A percentile compares a stretch with the other conserved stretches of the same genome.
phyloP scores from a whole-genome alignment of 2,797 vertebrate species.

The Pseudotriccus pelzelni region DNA sequence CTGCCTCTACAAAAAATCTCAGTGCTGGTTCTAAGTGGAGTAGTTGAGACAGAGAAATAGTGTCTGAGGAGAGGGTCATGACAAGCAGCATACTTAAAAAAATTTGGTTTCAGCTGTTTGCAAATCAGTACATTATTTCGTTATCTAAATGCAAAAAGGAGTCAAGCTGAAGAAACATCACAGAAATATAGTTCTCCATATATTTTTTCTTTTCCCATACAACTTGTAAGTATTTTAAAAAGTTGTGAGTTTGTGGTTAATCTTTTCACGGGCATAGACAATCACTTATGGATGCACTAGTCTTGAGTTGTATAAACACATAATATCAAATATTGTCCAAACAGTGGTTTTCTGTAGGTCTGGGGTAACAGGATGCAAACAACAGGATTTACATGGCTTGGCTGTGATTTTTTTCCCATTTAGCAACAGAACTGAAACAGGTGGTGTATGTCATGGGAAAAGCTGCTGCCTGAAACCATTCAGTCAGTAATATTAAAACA shows the following conservation, averaged over 20 bases:
- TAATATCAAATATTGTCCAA: neutral
- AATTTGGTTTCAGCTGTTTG: constrained; percentile 22
- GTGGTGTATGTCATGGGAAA: neutral
- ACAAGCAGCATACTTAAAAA: constrained; percentile 17
- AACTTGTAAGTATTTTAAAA: neutral
- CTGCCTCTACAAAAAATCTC: neutral
- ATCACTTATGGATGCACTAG: neutral
- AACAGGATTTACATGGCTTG: neutral
- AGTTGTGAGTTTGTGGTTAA: neutral
- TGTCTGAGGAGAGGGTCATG: constrained; percentile 6
- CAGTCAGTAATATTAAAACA: neutral
- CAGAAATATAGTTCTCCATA: neutral
- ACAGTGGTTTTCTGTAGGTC: neutral
- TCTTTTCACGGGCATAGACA: neutral
- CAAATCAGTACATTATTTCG: neutral
- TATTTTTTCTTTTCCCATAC: neutral
- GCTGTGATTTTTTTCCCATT: neutral
- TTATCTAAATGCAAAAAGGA: neutral
- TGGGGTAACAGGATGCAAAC: neutral
- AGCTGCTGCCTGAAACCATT: neutral
- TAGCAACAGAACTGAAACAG: neutral
- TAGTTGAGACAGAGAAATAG: constrained; percentile 1
- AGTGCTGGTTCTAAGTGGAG: neutral
- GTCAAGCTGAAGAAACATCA: neutral
- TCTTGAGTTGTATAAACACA: neutral